phyloP scores from a whole-genome alignment of 2,888 invertebrate genomes.

The Acronicta aceris region DNA sequence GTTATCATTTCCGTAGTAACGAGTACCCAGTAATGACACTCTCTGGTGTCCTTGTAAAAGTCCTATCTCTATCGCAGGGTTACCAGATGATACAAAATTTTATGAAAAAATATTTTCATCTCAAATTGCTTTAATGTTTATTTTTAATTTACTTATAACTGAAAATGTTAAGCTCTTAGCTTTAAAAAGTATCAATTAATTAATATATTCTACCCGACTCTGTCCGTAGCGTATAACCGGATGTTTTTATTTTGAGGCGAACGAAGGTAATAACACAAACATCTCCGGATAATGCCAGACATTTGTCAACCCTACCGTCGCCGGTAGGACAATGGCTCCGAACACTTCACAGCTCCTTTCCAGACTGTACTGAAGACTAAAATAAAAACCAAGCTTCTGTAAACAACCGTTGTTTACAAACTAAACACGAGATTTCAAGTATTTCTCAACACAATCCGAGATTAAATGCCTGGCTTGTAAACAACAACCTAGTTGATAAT shows the following conservation, averaged over 20 bases:
- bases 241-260: conserved; percentile 12
- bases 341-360: conserved; percentile 26
- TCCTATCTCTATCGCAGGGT: conserved; percentile 16
- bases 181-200: too few relatives aligned
- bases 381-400: conserved; percentile 25
- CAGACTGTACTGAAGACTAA: conserved; percentile 23
- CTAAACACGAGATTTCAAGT: conserved; percentile 15
- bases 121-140: too few relatives aligned
- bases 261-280: conserved; percentile 13
- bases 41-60: conserved; percentile 32
- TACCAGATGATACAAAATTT: conserved; percentile 3
- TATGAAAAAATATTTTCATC: neutral
- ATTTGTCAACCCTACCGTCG: conserved; percentile 30
- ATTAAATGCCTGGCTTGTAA: neutral
- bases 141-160: too few relatives aligned
- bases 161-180: too few relatives aligned
- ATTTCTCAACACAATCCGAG: conserved; percentile 7
- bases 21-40: conserved; percentile 33
- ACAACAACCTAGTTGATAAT: too few relatives aligned
- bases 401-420: conserved; percentile 34
- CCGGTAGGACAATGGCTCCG: conserved; percentile 17
- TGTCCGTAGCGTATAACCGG: conserved; percentile 1
- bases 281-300: conserved; percentile 6
- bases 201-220: too few relatives aligned
- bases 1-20: conserved; percentile 11